Base-by-base conservation (phyloP, 2,888 invertebrate genomes). In the Eurytoma adleriae region DNA sequence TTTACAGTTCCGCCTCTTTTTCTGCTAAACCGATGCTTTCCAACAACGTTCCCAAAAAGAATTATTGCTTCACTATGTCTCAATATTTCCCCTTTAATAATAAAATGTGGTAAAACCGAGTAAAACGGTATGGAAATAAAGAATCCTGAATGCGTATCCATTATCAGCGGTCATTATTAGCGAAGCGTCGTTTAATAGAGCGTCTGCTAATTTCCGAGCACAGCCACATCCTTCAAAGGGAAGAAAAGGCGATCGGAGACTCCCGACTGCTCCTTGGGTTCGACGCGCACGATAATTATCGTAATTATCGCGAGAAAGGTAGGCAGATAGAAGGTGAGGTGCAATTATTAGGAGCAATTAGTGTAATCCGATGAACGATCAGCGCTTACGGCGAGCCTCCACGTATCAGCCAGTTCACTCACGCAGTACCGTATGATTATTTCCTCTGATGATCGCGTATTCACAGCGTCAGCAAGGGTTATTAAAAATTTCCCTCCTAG, bases 361-460 rank as follows among this genome's bases (percentile, higher is more conserved):
- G 85, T 79, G 83, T 86, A 86, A 87, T 86, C 84, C 85, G 84
- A 85, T 85, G 84, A 84, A 86, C 84, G 83, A 40, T 40, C 40
- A 40, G 69, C 82, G 82, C 77, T 40, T 3, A 0, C 30, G 82
- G 80, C 81, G 78, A 79, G 62, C 66, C 66, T 52, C 59, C 20
- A 18, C 40, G 68, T 78, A 83, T 83, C 82, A 68, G 48, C 10
- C 40, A 74, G 83, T 84, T 83, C 82, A 82, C 78, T 82, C 81
- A 75, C 82, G 83, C 81, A 76, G 66, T 24, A 72, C 40, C 64
- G 72, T 68, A 71, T 74, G 69, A 79, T 79, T 74, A 64, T 69
- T 40, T 40, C 69, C 40, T 54, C 74, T 75, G 64, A 79, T 75
- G 70, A 70, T 70, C 57, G 50, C 69, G 50, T 24, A 70, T 68